Conservation (phyloP, 2,113 vertebrate genomes). For the Dromaius novaehollandiae region DNA sequence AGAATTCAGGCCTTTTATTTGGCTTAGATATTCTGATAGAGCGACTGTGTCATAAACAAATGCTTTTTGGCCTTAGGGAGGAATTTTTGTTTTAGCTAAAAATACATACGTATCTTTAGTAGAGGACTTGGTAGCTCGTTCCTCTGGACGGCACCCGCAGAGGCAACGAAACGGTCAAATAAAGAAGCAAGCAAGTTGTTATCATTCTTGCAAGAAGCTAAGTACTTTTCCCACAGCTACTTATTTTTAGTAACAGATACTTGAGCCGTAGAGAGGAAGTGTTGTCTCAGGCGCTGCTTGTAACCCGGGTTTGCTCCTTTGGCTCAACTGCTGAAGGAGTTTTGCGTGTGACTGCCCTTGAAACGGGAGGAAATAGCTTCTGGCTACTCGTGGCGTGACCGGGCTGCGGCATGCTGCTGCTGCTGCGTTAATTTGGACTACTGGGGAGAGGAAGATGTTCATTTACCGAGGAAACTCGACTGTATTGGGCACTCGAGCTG, state of each 20-base stretch:
- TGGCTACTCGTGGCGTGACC: not conserved
- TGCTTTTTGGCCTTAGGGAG: not conserved
- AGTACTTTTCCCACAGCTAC: not conserved
- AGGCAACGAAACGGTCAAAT: not conserved
- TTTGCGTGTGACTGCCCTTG: not conserved
- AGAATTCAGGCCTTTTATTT: not conserved
- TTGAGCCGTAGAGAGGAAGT: not conserved
- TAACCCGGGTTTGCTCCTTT: not conserved
- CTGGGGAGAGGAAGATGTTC: not conserved
- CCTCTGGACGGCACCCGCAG: not conserved
- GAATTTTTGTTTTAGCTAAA: not conserved
- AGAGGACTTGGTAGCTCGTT: not conserved
- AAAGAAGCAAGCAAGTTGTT: not conserved
- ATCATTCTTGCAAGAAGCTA: not conserved
- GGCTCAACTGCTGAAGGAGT: not conserved
- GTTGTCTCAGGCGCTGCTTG: not conserved
- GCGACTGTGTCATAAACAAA: fast-evolving
- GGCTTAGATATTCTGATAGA: fast-evolving
- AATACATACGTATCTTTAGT: not conserved
- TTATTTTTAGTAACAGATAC: not conserved
- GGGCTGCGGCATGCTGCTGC: not conserved
- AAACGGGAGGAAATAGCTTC: not conserved
- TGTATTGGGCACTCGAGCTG: too few relatives aligned
- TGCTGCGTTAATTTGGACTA: not conserved
- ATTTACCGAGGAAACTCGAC: not conserved